Evolutionary conservation across 2,888 invertebrate genomes (phyloP).

Genomic region (Meta bourneti): DNA sequence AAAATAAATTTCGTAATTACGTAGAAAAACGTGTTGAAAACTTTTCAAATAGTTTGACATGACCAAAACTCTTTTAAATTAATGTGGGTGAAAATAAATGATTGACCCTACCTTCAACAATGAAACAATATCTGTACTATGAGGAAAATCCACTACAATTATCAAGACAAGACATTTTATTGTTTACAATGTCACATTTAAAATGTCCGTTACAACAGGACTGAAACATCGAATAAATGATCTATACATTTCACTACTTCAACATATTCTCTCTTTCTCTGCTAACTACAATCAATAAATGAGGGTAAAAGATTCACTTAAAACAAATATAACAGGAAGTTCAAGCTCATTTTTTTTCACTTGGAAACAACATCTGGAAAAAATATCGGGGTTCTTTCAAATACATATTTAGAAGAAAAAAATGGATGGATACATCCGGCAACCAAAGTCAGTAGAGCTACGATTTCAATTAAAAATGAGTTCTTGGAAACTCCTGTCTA

Average conservation of each 20-base stretch:
- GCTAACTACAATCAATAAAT: conserved; percentile 5
- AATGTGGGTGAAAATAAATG: too few species aligned
- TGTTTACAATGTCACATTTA: conserved; percentile 43
- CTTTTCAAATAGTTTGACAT: too few species aligned
- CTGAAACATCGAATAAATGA: conserved; percentile 49
- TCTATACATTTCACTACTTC: neutral
- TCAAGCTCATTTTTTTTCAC: conserved; percentile 47
- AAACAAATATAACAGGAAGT: conserved; percentile 22
- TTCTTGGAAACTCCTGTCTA: neutral
- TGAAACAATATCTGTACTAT: neutral
- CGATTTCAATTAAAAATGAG: conserved; percentile 11
- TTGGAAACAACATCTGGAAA: conserved; percentile 25
- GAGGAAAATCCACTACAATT: neutral
- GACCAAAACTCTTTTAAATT: too few species aligned
- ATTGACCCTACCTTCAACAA: too few species aligned
- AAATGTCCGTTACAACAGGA: conserved; percentile 51
- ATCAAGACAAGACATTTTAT: conserved; percentile 57
- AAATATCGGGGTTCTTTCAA: conserved; percentile 17
- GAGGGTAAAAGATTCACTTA: conserved; percentile 9
- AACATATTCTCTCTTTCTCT: conserved; percentile 23
- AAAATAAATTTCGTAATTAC: too few species aligned
- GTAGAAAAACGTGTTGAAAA: too few species aligned
- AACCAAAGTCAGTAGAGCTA: conserved; percentile 37
- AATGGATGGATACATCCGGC: conserved; percentile 39
- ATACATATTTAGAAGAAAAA: neutral